A percentile compares a stretch with the other conserved stretches of the same genome.
phyloP scores from a whole-genome alignment of 2,888 invertebrate species.

The Pheosia tremula region DNA sequence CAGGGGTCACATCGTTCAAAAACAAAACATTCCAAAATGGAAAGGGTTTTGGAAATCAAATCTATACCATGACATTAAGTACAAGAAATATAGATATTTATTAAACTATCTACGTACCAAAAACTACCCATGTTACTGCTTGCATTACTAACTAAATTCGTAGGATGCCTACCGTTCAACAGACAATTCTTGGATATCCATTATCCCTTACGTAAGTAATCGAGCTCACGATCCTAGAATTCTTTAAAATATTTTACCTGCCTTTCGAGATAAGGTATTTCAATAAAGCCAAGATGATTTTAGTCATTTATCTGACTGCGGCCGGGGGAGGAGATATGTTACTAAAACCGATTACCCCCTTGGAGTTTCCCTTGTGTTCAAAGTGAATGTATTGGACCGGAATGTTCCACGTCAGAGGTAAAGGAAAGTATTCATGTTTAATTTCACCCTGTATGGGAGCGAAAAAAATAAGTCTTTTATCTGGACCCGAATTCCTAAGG shows the following conservation, averaged over 20 bases:
- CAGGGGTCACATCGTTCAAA: too few relatives aligned
- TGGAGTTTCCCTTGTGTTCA: conserved; percentile 74
- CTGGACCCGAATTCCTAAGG: conserved; percentile 68
- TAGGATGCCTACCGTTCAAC: background rate
- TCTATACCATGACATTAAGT: too few relatives aligned
- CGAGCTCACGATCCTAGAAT: conserved; percentile 15
- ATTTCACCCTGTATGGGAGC: conserved; percentile 71
- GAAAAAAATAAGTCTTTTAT: conserved; percentile 69
- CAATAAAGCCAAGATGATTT: conserved; percentile 55
- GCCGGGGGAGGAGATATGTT: conserved; percentile 55
- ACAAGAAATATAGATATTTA: too few relatives aligned
- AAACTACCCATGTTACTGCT: too few relatives aligned
- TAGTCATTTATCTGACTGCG: conserved; percentile 62
- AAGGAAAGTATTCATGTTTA: conserved; percentile 82
- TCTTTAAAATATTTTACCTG: conserved; percentile 27
- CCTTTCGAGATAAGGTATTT: conserved; percentile 37
- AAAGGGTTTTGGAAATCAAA: too few relatives aligned
- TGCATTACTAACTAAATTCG: too few relatives aligned
- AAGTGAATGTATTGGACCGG: conserved; percentile 78
- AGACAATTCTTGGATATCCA: background rate
- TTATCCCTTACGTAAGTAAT: conserved; percentile 7
- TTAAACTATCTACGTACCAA: too few relatives aligned
- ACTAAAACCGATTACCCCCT: conserved; percentile 70
- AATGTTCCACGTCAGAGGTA: conserved; percentile 81
- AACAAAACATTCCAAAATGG: too few relatives aligned